phyloP scores from a whole-genome alignment of 2,888 invertebrate genomes.

The Heliconius sara region DNA sequence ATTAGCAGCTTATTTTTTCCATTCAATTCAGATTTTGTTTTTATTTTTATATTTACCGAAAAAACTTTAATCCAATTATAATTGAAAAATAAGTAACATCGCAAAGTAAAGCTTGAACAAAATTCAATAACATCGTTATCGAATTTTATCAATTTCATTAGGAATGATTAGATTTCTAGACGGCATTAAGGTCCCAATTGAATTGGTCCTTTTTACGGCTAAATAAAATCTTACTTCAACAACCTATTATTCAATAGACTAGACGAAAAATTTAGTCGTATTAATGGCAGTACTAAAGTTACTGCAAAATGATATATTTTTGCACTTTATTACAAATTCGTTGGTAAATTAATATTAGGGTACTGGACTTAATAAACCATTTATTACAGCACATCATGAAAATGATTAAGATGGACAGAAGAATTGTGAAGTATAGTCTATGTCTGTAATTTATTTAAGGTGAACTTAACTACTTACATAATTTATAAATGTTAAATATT shows the following conservation, averaged over 20 bases:
- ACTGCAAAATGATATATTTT: neutral
- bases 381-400: too few species aligned
- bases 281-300: neutral
- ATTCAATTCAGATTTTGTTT: neutral
- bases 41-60: neutral
- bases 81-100: neutral
- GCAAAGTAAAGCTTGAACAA: conserved; percentile 4
- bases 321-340: too few species aligned
- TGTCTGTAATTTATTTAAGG: too few species aligned
- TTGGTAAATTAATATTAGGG: too few species aligned
- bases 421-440: too few species aligned
- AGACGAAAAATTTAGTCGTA: neutral
- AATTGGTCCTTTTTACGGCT: conserved; percentile 15
- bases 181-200: conserved; percentile 15
- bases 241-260: neutral
- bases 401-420: too few species aligned
- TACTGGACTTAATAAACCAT: too few species aligned
- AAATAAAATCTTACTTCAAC: conserved; percentile 17
- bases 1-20: neutral
- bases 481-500: too few species aligned
- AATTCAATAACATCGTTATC: conserved; percentile 13
- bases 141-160: conserved; percentile 23
- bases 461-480: too few species aligned
- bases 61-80: neutral
- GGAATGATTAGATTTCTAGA: conserved; percentile 23